phyloP scores from a whole-genome alignment of 2,113 vertebrate genomes.

The Bubo scandiacus region DNA sequence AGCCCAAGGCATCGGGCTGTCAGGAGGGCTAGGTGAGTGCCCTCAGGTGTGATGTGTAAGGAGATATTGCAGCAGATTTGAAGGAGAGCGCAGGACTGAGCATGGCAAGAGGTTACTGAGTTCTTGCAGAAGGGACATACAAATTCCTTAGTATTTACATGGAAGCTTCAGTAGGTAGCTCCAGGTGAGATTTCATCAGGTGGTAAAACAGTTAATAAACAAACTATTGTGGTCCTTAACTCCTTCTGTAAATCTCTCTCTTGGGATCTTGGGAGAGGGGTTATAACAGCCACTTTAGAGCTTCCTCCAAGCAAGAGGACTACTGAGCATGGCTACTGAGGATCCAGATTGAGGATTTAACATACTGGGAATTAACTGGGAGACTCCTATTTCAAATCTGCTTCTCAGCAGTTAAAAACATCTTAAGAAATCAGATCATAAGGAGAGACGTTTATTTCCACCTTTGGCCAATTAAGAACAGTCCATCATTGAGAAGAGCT shows the following conservation, averaged over 20 bases:
- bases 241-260: background rate
- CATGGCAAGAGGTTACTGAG: background rate
- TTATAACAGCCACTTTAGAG: background rate
- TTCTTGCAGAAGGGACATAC: background rate
- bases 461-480: background rate
- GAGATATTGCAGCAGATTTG: background rate
- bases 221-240: background rate
- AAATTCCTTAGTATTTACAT: background rate
- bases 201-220: background rate
- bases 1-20: background rate
- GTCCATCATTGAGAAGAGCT: background rate
- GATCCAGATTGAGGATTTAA: background rate
- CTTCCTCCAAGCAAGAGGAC: background rate
- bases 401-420: background rate
- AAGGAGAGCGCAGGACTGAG: background rate
- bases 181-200: background rate
- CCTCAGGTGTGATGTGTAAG: background rate
- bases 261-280: no score
- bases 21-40: background rate
- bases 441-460: background rate
- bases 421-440: background rate
- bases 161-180: background rate
- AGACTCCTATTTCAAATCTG: background rate
- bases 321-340: background rate
- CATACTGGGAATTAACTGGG: background rate